Conservation (phyloP, 1,140 invertebrate species). For the Zeugodacus cucurbitae region DNA sequence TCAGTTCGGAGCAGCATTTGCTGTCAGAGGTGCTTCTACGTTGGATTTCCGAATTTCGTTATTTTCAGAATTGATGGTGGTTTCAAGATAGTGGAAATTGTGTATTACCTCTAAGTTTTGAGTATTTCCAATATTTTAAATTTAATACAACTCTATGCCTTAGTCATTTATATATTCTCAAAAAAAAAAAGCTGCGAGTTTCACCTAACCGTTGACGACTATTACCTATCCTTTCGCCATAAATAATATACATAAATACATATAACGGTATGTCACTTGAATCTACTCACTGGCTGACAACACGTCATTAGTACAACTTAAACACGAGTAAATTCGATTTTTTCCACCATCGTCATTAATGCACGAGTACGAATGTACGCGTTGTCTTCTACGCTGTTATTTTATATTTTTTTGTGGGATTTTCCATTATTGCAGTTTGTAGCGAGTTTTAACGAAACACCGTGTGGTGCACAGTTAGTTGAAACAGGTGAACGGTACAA, state of each 20-base stretch:
- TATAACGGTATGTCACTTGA: not conserved
- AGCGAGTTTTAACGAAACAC: not conserved
- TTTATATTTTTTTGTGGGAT: slow-evolving; percentile 7
- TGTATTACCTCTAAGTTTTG: no score
- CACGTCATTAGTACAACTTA: not conserved
- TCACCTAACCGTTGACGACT: no score
- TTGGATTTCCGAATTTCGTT: no score
- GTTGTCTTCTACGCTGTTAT: not conserved
- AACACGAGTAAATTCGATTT: not conserved
- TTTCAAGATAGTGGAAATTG: no score
- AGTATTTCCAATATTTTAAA: no score
- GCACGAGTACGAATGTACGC: not conserved
- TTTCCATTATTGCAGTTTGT: not conserved
- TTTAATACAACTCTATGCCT: no score
- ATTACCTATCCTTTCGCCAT: no score
- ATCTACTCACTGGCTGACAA: not conserved
- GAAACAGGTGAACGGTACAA: not conserved
- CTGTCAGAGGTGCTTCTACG: no score
- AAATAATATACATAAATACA: not conserved
- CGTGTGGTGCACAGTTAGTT: not conserved
- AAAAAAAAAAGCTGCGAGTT: no score
- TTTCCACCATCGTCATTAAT: not conserved
- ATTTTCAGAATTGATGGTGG: no score
- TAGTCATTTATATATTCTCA: no score
- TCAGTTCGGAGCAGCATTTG: no score